A percentile compares a stretch with the other conserved stretches of the same genome.
These are phyloP conservation scores for Operophtera brumata DNA, from an alignment of 2,888 invertebrate genomes.

Conservation along the genomic window DNA sequence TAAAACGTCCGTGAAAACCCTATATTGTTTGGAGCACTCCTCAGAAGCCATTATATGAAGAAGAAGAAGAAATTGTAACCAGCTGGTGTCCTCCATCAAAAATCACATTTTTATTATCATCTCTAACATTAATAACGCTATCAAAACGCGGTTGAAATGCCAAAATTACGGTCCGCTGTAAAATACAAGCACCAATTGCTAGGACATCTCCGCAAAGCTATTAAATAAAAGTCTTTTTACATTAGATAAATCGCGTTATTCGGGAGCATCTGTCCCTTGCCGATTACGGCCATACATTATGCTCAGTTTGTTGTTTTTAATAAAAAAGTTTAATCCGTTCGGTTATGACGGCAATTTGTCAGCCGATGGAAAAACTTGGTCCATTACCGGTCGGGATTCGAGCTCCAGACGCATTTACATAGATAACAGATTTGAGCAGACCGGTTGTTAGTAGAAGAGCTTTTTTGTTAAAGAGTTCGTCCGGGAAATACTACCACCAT, in stretches of 20 bases:
- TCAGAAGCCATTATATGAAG: too few species aligned
- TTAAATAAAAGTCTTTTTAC: conserved; percentile 80
- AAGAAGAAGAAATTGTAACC: conserved; percentile 66
- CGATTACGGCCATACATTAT: conserved; percentile 79
- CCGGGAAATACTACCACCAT: too few species aligned
- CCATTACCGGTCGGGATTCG: conserved; percentile 68
- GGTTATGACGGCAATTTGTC: conserved; percentile 79
- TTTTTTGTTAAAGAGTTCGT: too few species aligned
- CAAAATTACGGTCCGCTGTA: conserved; percentile 68
- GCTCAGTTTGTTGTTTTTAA: conserved; percentile 80
- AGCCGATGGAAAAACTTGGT: conserved; percentile 78
- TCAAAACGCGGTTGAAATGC: conserved; percentile 67
- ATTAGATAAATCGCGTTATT: conserved; percentile 80
- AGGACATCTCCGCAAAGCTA: conserved; percentile 74
- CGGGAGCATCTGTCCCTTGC: conserved; percentile 78
- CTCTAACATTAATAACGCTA: conserved; percentile 69
- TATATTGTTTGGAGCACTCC: too few species aligned
- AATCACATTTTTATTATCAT: conserved; percentile 71
- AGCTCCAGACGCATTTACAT: conserved; percentile 11
- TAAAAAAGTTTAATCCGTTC: conserved; percentile 81
- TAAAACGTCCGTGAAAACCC: too few species aligned
- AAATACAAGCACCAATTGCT: conserved; percentile 73
- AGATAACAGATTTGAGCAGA: not conserved
- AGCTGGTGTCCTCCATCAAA: conserved; percentile 68
- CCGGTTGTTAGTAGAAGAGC: too few species aligned